Evolutionary conservation across 2,113 vertebrate species (phyloP).

Genomic region (Meleagris gallopavo): DNA sequence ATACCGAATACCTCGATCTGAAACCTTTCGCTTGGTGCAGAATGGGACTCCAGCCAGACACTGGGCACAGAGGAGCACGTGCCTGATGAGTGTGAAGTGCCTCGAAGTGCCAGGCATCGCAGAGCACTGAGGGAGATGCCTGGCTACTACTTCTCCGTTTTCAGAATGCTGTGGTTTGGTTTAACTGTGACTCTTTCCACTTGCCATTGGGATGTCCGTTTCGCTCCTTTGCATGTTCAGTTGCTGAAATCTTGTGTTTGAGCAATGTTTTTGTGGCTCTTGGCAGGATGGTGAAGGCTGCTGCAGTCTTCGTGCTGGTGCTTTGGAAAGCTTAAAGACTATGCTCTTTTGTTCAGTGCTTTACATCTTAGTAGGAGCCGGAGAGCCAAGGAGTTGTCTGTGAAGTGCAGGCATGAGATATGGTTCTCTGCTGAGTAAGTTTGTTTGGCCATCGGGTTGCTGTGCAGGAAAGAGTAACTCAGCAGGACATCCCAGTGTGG

Average conservation of each 20-base stretch:
- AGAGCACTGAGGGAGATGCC: neutral
- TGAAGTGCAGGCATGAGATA: neutral
- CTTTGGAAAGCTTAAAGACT: neutral
- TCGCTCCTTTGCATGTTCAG: slow-evolving; percentile 34
- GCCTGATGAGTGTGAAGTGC: slow-evolving; percentile 17
- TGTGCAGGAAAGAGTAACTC: neutral
- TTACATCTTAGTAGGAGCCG: neutral
- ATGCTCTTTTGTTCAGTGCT: neutral
- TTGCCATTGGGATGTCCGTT: slow-evolving; percentile 66
- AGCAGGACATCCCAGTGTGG: rapidly evolving
- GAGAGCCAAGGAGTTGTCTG: neutral
- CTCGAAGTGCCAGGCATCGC: neutral
- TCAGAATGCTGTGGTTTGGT: slow-evolving; percentile 69
- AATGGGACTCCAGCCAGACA: neutral
- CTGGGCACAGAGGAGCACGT: neutral
- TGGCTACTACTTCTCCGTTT: slow-evolving; percentile 71
- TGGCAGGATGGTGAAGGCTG: neutral
- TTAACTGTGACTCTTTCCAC: slow-evolving; percentile 70
- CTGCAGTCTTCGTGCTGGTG: neutral
- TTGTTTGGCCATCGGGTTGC: neutral
- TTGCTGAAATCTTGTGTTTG: slow-evolving; percentile 68
- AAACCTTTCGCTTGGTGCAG: neutral
- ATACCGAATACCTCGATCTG: neutral
- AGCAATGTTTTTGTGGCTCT: slow-evolving; percentile 32
- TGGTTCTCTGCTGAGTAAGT: neutral